phyloP scores from a whole-genome alignment of 2,797 vertebrate species.

The Gallinago nigripennis region DNA sequence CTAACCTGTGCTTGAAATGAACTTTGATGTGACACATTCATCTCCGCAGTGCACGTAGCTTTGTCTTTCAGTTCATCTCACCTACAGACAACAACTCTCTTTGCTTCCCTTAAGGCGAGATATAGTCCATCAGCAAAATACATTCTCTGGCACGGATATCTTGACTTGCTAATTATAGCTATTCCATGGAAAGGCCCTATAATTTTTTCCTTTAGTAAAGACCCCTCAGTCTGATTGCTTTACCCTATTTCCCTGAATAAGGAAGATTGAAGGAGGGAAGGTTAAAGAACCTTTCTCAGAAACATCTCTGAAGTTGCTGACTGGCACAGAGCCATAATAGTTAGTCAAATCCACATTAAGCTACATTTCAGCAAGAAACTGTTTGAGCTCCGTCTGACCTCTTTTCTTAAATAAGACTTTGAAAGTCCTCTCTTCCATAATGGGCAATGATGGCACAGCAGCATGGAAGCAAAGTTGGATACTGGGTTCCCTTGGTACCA shows the following conservation, averaged over 20 bases:
- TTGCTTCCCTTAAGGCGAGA: background rate
- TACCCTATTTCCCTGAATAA: background rate
- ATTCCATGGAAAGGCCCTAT: background rate
- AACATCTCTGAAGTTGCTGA: background rate
- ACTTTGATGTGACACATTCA: background rate
- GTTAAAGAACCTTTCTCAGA: background rate
- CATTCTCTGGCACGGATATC: background rate
- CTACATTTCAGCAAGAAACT: background rate
- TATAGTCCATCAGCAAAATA: background rate
- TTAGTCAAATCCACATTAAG: background rate
- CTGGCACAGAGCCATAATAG: background rate
- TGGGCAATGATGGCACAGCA: background rate
- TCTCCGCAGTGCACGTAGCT: background rate
- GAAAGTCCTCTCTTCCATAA: background rate
- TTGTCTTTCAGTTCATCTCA: background rate
- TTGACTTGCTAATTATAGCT: background rate
- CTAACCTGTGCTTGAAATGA: background rate
- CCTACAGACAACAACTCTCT: background rate
- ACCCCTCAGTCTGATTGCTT: background rate
- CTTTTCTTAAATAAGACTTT: background rate
- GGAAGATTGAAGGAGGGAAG: background rate
- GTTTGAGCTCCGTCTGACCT: background rate
- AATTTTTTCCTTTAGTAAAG: background rate
- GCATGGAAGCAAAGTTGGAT: background rate
- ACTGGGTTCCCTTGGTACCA: background rate